Evolutionary conservation across 1,140 invertebrate species (phyloP), one percentile per base, ranked within the genome.

Genomic region (Hylaeus volcanicus): DNA sequence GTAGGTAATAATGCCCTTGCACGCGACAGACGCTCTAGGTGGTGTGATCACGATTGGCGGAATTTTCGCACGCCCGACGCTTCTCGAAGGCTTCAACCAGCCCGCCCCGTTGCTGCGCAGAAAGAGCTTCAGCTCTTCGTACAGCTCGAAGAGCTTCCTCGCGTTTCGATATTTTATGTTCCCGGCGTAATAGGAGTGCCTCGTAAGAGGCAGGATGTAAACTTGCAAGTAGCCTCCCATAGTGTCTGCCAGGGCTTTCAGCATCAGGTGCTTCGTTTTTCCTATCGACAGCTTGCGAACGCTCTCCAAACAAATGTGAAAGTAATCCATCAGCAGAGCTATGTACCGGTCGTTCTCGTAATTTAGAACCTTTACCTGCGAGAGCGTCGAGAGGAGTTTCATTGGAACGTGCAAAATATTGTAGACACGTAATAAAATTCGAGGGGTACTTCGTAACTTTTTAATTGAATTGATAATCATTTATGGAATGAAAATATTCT

Each of bases 151-250:
- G 4, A 95, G 82, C 71, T 93, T 91, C 81, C 92, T 92, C 51
- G 94, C 94, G 77, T 93, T 93, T 51, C 89, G 90, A 85, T 94
- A 95, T 64, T 94, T 92, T 37, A 95, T 92, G 75, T 94, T 94
- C 0, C 95, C 95, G 12, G 95, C 94, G 74, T 95, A 95, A 88
- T 94, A 95, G 5, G 95, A 94, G 81, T 94, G 94, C 83, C 93
- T 93, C 3, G 94, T 94, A 2, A 94, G 87, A 4, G 95, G 95
- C 43, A 95, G 84, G 48, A 95, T 89, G 82, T 94, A 93, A 79
- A 92, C 92, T 70, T 93, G 92, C 71, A 95, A 86, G 88, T 95
- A 94, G 58, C 94, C 94, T 77, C 92, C 94, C 72, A 94, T 88
- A 8, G 91, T 91, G 79, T 95, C 95, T 2, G 93, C 93, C 11